phyloP scores from a whole-genome alignment of 2,888 invertebrate genomes.

The Caenorhabditis uteleia region DNA sequence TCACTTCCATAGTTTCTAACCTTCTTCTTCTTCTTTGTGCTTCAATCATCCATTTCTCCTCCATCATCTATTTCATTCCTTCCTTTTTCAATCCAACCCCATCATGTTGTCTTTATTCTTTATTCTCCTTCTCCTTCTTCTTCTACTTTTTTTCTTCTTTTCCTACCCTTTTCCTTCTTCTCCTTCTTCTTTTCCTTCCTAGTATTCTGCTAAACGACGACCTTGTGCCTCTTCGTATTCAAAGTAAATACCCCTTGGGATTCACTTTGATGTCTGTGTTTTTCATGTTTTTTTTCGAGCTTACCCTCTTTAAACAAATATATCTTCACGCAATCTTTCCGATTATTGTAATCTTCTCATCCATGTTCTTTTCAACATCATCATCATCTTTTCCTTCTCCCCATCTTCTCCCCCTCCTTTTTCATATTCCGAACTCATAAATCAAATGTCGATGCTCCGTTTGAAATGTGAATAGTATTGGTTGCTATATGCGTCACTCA shows the following conservation, averaged over 20 bases:
- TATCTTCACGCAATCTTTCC: not conserved
- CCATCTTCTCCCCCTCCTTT: not conserved
- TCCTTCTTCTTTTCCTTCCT: not conserved
- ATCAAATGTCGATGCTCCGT: not conserved
- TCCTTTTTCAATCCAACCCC: not conserved
- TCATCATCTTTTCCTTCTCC: not conserved
- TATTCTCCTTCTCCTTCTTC: not conserved
- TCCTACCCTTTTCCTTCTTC: not conserved
- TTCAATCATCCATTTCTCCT: not conserved
- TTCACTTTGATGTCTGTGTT: not conserved
- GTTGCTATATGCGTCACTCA: no score
- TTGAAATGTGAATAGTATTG: no score
- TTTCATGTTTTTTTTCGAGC: not conserved
- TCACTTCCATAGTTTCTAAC: no score
- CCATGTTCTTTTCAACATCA: not conserved
- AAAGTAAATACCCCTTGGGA: constrained; percentile 34
- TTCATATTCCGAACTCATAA: not conserved
- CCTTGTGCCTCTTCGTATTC: not conserved
- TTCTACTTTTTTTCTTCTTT: not conserved
- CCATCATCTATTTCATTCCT: not conserved
- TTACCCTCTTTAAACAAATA: not conserved
- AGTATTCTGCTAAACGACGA: not conserved
- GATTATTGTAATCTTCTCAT: not conserved
- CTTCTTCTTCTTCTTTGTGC: constrained; percentile 1
- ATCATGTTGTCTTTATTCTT: not conserved